Evolutionary conservation across 2,797 vertebrate genomes (phyloP).

Genomic region (Notolabrus celidotus): DNA sequence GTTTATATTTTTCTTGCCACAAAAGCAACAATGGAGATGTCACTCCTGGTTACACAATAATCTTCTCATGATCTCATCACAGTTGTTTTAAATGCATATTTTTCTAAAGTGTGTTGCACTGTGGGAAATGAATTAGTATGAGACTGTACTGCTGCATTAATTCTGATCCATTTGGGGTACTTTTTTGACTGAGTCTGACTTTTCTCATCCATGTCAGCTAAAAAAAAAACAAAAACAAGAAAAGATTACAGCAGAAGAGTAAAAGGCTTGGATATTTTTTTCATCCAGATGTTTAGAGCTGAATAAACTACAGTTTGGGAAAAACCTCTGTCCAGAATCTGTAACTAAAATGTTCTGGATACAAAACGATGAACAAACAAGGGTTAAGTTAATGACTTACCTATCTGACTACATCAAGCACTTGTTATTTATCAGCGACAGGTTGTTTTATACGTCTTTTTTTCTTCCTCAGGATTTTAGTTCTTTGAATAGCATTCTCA

Average conservation of each 20-base stretch:
- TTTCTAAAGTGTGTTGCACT: too few species aligned
- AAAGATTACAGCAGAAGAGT: not conserved
- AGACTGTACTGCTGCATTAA: too few species aligned
- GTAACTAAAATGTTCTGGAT: constrained; percentile 22
- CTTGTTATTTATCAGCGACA: constrained; percentile 19
- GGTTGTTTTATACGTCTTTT: not conserved
- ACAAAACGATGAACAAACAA: constrained; percentile 2
- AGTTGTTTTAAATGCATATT: too few species aligned
- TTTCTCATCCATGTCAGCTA: not conserved
- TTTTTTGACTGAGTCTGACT: too few species aligned
- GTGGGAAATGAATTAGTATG: too few species aligned
- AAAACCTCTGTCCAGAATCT: too few species aligned
- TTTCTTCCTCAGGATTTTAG: not conserved
- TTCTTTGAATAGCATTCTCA: constrained; percentile 13
- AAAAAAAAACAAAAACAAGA: not conserved
- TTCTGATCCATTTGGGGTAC: too few species aligned
- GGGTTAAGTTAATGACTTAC: constrained; percentile 23
- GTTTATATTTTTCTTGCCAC: too few species aligned
- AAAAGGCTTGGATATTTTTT: not conserved
- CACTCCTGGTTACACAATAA: too few species aligned
- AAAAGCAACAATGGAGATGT: too few species aligned
- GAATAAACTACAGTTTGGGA: too few species aligned
- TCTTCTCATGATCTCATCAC: too few species aligned
- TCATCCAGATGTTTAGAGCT: not conserved
- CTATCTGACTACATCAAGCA: constrained; percentile 23